phyloP scores from a whole-genome alignment of 2,113 vertebrate species.

The Osmerus mordax region DNA sequence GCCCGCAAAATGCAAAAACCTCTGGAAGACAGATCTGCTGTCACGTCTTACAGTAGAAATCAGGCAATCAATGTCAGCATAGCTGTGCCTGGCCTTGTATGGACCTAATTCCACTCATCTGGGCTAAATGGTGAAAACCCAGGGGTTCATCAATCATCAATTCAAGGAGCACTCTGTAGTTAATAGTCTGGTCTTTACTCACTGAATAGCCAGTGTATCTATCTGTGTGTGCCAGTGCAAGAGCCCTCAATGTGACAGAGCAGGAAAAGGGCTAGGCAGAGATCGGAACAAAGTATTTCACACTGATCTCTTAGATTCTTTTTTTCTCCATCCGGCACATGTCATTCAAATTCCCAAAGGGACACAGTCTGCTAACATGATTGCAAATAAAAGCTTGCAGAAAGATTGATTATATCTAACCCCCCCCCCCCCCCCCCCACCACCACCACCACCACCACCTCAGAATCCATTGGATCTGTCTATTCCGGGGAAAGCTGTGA shows the following conservation, averaged over 20 bases:
- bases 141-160: slow-evolving; percentile 68
- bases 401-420: slow-evolving; percentile 42
- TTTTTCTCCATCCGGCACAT: slow-evolving; percentile 26
- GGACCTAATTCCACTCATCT: slow-evolving; percentile 59
- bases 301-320: slow-evolving; percentile 47
- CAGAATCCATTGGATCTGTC: slow-evolving; percentile 37
- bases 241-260: slow-evolving; percentile 20
- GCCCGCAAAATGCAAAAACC: slow-evolving; percentile 64
- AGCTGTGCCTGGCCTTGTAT: slow-evolving; percentile 34
- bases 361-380: slow-evolving; percentile 33
- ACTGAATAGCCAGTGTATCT: slow-evolving; percentile 50
- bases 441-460: not conserved
- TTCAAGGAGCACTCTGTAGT: slow-evolving; percentile 57
- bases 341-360: slow-evolving; percentile 42
- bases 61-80: slow-evolving; percentile 61
- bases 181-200: slow-evolving; percentile 62
- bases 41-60: slow-evolving; percentile 67
- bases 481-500: slow-evolving; percentile 27
- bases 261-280: not conserved
- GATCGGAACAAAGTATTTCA: slow-evolving; percentile 31
- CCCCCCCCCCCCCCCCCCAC: not conserved
- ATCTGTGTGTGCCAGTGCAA: slow-evolving; percentile 37
- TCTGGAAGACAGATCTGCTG: slow-evolving; percentile 63
- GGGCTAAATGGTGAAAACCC: slow-evolving; percentile 59
- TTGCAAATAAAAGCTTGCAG: slow-evolving; percentile 48